Evolutionary conservation across 2,797 vertebrate species (phyloP), one percentile per base, ranked within the genome.

Genomic region (Argyrosomus regius): DNA sequence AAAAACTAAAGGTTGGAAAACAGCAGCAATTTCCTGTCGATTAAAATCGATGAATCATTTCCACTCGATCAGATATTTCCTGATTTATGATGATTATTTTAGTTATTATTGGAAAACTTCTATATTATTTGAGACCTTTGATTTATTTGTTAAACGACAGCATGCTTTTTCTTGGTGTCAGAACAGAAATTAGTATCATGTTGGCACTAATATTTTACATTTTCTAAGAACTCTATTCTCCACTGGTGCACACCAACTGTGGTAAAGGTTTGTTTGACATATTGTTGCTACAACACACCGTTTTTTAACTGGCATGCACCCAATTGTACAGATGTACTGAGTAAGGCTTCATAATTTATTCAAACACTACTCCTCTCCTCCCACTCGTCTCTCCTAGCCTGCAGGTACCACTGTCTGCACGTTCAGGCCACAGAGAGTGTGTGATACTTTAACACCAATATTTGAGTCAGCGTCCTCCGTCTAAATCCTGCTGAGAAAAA

Each of bases 331-430:
- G 18, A 20, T n/a, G 45, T 12, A 72, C 28, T 57, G 39, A 54
- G 28, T 2, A 5, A 28, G 28, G 62, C 24, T 8, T 58, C 39
- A 35, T 73, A 13, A 73, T 67, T 41, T 48, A 84, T 77, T 76
- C 9, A 60, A 50, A 64, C 6, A 3, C 18, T 31, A 2, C 46
- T 48, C 5, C 16, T 67, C 4, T 72, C 24, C 70, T 50, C 45
- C 20, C 48, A 14, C 39, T 18, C 24, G 4, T 56, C 41, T 58
- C 5, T 11, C 14, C 28, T n/a, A 16, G 10, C 9, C 77, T 82
- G 80, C 60, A 85, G 61, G 9, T 71, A 54, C 46, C 17, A 35
- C 22, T 9, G 35, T 49, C 70, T 78, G 57, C 35, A n/a, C 22
- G 68, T 77, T 79, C 72, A 78, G n/a, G 49, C 13, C 35, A 39